These are phyloP conservation scores for Ispidina picta DNA, from an alignment of 2,797 vertebrate species.

Conservation along the genomic window DNA sequence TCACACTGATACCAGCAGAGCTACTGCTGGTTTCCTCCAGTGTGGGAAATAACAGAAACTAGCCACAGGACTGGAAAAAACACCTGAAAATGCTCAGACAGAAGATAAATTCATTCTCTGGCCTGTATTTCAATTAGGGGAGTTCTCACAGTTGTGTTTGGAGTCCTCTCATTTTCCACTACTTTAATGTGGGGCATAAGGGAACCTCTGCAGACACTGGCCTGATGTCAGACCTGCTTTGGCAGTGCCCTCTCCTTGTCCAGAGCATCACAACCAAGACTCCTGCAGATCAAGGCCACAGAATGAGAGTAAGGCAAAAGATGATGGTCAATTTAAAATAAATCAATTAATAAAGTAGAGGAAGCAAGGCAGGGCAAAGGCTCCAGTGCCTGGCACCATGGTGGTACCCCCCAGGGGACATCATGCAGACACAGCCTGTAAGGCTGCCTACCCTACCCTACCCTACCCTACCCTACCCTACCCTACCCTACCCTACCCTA, in stretches of 20 bases:
- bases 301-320: not conserved
- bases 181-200: not conserved
- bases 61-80: not conserved
- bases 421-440: not conserved
- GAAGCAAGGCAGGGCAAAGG: not conserved
- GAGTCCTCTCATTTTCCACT: not conserved
- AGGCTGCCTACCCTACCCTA: no score
- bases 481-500: no score
- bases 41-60: not conserved
- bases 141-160: not conserved
- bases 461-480: no score
- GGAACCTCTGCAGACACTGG: not conserved
- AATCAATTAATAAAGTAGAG: no score
- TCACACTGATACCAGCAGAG: not conserved
- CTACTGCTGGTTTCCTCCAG: not conserved
- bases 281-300: not conserved
- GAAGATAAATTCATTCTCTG: conserved; percentile 20
- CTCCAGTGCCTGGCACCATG: accelerated
- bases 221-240: not conserved
- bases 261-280: not conserved
- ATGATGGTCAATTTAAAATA: not conserved
- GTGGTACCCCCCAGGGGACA: accelerated
- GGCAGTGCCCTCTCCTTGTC: not conserved
- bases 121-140: not conserved
- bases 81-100: not conserved